Conservation (phyloP, 1,140 invertebrate genomes). For the Hetaerina americana region DNA sequence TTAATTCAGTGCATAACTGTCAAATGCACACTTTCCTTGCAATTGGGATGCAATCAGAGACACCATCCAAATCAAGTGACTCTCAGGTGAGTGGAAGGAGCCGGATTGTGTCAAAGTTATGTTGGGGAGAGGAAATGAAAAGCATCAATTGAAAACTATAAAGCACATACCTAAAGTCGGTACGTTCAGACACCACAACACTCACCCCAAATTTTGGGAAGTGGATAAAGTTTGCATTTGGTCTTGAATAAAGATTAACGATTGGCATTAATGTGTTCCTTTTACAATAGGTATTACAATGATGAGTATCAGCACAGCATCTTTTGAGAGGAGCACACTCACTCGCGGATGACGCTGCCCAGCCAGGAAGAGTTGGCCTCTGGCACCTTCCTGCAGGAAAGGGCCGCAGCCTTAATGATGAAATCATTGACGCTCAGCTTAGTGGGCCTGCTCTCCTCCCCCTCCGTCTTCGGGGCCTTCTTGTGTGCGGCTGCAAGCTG, state of each 20-base stretch:
- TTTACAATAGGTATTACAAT: constrained; percentile 10
- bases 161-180: too few relatives aligned
- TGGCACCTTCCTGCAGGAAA: constrained; percentile 85
- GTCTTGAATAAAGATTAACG: not conserved
- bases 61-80: too few relatives aligned
- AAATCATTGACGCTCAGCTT: constrained; percentile 96
- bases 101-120: too few relatives aligned
- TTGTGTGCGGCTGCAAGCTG: constrained; percentile 36
- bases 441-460: constrained; percentile 28
- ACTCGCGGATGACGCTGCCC: constrained; percentile 90
- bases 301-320: too few relatives aligned
- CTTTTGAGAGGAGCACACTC: constrained; percentile 29
- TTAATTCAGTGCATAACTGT: too few relatives aligned
- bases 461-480: constrained; percentile 65
- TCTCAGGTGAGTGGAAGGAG: too few relatives aligned
- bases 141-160: too few relatives aligned
- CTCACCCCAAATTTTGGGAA: constrained; percentile 3
- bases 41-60: too few relatives aligned
- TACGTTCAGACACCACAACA: constrained; percentile 1
- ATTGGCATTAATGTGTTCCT: constrained; percentile 4
- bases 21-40: too few relatives aligned
- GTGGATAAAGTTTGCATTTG: not conserved
- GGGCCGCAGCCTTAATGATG: constrained; percentile 88
- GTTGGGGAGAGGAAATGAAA: too few relatives aligned
- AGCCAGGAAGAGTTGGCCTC: constrained; percentile 94